Base-by-base conservation (phyloP, 2,113 vertebrate species). In the Daboia siamensis region DNA sequence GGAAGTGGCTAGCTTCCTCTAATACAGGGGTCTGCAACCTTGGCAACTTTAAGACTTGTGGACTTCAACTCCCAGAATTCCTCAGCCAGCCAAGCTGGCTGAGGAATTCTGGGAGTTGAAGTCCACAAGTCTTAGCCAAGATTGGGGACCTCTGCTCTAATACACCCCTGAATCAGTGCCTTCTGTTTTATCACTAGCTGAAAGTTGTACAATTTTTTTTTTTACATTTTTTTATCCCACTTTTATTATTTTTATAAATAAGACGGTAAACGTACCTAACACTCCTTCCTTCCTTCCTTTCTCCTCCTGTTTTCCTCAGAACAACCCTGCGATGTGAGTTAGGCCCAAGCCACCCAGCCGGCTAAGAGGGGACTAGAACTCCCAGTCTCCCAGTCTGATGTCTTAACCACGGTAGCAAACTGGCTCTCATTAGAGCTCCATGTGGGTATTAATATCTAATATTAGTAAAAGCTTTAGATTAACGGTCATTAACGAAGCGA, bases 151-250 rank as follows among this genome's bases (percentile, higher is more conserved):
- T n/a, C 57, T 87, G 61, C 55, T n/a, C 57, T 87, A 64, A 85
- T 48, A 44, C 90, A 21, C 80, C 95, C 64, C 0, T 3, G 55
- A 59, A 88, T 95, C 95, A 93, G 93, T 57, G 90, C 85, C 85
- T 94, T 87, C 91, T 94, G 74, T 87, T 95, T 94, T 95, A 93
- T 20, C 87, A 0, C 6, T 52, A 80, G 17, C 91, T 91, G 88
- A 52, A 94, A 56, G 92, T 59, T 69, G 0, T 54, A 39, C 85
- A 90, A 26, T 39, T 15, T 95, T 4, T 61, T 61, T 24, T 64
- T 29, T 61, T 61, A 29, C 10, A 29, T 64, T 64, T 64, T 54
- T 54, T 29, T 12, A 12, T 29, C 10, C 26, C 3, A 1, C 59
- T 64, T 64, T 64, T 64, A 64, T 29, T 64, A 29, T 64, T 1